phyloP scores from a whole-genome alignment of 1,140 invertebrate genomes.

The Trachelipus rathkii region DNA sequence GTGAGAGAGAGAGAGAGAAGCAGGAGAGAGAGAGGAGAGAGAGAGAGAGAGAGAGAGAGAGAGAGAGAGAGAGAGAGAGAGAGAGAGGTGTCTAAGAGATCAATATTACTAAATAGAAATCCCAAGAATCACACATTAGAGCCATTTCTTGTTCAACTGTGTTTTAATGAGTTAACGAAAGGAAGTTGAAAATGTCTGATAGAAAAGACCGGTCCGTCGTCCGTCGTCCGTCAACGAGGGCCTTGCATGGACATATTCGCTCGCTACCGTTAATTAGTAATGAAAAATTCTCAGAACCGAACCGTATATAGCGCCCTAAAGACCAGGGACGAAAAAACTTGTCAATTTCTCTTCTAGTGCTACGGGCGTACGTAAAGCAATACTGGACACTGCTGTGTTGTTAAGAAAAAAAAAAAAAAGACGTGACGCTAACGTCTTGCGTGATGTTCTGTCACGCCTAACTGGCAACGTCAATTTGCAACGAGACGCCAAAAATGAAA shows the following conservation, averaged over 20 bases:
- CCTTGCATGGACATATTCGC: not conserved
- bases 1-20: no score
- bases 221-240: not conserved
- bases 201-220: not conserved
- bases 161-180: no score
- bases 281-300: not conserved
- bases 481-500: not conserved
- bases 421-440: not conserved
- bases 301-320: not conserved
- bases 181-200: no score
- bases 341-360: not conserved
- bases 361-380: not conserved
- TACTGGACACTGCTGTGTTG: no score
- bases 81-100: no score
- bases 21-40: no score
- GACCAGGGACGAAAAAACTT: not conserved
- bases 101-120: no score
- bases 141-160: no score
- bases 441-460: constrained; percentile 1
- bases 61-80: no score
- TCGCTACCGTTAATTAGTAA: constrained; percentile 1
- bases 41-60: no score
- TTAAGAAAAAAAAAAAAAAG: no score
- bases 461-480: not conserved
- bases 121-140: no score